Base-by-base conservation (phyloP, 2,113 vertebrate genomes). In the Notarius lentiginosus region DNA sequence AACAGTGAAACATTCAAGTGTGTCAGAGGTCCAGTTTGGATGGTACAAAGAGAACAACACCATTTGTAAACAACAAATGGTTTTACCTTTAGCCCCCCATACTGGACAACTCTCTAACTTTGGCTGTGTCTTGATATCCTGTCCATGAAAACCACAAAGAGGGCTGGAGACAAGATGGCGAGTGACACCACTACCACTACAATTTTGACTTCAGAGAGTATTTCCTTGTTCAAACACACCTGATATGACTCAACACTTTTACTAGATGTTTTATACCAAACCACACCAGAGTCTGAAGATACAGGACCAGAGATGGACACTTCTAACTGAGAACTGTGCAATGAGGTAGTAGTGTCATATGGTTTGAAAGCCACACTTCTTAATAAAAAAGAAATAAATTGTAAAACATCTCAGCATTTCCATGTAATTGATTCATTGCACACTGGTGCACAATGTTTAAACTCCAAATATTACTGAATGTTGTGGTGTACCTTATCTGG, bases 161-260 rank as follows among this genome's bases (percentile, higher is more conserved):
- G 22, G 1, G 24, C 1, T 47, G 68, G 15, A 41, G 15, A 34
- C 27, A 18, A 72, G 30, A 73, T 11, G 9, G 20, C 6, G 47
- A 10, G 8, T 75, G 47, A 27, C 22, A 15, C 75, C 24, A 60
- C 17, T 17, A 34, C 60, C 41, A 34, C 30, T 30, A 60, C 15
- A 80, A 22, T 80, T 56, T 81, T 41, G 58, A 61, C 27, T 81
- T 61, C 9, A 61, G 20, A 30, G 10, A 81, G 27, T 41, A 81
- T 55, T 55, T 60, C 9, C 1, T 81, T 34, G 77, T 8, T 0
- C 24, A 22, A 61, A 61, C 15, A 41, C 4, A 41, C 27, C 79
- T 60, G 56, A 34, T 61, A 79, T 79, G n/a, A 81, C 55, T 81
- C 58, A 34, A 9, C 24, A 80, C 55, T 58, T 80, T 58, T 30